These are phyloP conservation scores for Odontocolon sp. DNA, from an alignment of 2,888 invertebrate species.

Conservation along the genomic window DNA sequence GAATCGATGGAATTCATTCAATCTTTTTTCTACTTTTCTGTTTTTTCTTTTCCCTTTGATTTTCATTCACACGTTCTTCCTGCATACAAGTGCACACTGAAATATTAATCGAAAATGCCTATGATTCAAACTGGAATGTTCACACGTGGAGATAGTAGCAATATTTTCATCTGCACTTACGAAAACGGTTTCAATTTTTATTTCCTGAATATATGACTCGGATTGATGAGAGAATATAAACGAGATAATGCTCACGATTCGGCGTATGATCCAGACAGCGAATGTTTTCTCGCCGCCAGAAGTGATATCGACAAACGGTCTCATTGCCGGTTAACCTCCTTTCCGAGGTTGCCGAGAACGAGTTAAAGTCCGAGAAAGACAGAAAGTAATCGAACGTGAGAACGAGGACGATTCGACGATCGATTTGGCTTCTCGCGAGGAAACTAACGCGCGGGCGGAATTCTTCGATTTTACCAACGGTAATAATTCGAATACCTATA, in stretches of 20 bases:
- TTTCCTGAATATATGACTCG: too few species aligned
- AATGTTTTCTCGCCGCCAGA: constrained; percentile 33
- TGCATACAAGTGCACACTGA: too few species aligned
- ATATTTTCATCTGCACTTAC: too few species aligned
- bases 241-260: constrained; percentile 6
- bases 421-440: constrained; percentile 32
- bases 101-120: too few species aligned
- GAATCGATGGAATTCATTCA: constrained; percentile 33
- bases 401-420: constrained; percentile 47
- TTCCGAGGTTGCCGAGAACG: constrained; percentile 30
- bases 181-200: too few species aligned
- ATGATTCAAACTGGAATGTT: too few species aligned
- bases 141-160: too few species aligned
- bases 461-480: constrained; percentile 31
- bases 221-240: background rate
- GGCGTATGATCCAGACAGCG: constrained; percentile 19
- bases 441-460: constrained; percentile 1
- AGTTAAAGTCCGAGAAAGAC: background rate
- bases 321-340: constrained; percentile 47
- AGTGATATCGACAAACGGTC: constrained; percentile 32
- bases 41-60: too few species aligned
- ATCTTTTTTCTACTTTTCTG: background rate
- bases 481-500: constrained; percentile 30
- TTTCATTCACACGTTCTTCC: too few species aligned
- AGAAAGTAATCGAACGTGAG: constrained; percentile 42